These are phyloP conservation scores for Clistopyga incitator DNA, from an alignment of 2,888 invertebrate species.

Conservation along the genomic window DNA sequence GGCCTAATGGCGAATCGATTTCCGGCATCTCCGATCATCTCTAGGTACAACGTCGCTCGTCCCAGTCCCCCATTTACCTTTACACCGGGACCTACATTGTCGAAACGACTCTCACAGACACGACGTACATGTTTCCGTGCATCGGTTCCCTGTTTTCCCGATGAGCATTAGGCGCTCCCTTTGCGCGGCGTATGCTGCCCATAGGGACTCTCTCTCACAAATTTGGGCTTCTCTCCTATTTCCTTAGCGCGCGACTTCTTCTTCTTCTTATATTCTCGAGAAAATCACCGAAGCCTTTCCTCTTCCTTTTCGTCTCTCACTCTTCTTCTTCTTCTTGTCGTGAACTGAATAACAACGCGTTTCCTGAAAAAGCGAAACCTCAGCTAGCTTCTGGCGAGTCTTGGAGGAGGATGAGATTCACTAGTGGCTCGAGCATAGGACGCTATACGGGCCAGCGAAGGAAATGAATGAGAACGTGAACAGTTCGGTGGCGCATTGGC, in stretches of 20 bases:
- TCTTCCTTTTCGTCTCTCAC: not conserved
- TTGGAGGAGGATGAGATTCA: conserved; percentile 6
- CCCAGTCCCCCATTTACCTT: conserved; percentile 38
- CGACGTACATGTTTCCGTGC: not conserved
- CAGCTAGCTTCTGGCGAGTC: conserved; percentile 12
- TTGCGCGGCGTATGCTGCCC: conserved; percentile 15
- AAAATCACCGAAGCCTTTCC: conserved; percentile 20
- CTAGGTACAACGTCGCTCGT: not conserved
- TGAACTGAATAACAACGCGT: conserved; percentile 69
- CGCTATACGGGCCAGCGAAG: not conserved
- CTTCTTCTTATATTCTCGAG: conserved; percentile 31
- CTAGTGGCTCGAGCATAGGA: not conserved
- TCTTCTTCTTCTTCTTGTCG: conserved; percentile 44
- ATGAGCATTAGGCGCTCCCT: not conserved
- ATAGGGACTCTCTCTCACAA: conserved; percentile 36
- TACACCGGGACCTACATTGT: conserved; percentile 27
- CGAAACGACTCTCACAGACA: not conserved
- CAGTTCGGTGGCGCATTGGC: not conserved
- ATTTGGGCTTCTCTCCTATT: conserved; percentile 41
- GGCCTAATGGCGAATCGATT: conserved; percentile 72
- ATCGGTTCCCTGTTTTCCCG: conserved; percentile 31
- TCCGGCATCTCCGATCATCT: conserved; percentile 69
- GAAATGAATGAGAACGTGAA: conserved; percentile 25
- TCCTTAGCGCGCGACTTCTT: conserved; percentile 19
- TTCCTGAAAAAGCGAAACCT: conserved; percentile 57